Conservation (phyloP, 92 coral and sea anemone species). For the Siderastrea siderea region DNA sequence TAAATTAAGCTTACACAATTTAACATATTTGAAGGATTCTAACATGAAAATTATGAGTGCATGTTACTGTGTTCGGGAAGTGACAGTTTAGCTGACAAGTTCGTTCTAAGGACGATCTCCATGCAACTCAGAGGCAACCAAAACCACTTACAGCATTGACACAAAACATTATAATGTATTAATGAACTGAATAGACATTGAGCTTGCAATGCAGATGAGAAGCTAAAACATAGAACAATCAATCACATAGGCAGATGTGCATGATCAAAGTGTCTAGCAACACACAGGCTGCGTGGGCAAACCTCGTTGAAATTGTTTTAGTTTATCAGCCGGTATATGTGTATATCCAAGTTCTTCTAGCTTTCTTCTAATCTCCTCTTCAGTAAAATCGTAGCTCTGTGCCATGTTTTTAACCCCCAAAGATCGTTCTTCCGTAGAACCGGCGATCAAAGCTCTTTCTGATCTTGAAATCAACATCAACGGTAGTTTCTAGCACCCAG, state of each 20-base stretch:
- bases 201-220: neutral
- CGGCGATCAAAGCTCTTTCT: no score
- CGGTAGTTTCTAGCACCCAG: constrained; percentile 50
- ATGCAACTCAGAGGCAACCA: neutral
- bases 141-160: neutral
- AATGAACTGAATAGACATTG: neutral
- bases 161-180: neutral
- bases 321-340: constrained; percentile 88
- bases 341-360: constrained; percentile 90
- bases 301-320: constrained; percentile 91
- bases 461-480: constrained; percentile 21
- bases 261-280: neutral
- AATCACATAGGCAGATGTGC: neutral
- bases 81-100: no score
- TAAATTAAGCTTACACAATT: no score
- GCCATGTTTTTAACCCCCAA: constrained; percentile 28
- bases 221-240: neutral
- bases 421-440: no score
- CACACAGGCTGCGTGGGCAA: neutral
- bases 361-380: constrained; percentile 92
- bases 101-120: no score
- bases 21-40: no score
- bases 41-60: no score
- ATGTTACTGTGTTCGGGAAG: no score
- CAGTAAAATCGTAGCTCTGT: constrained; percentile 77